Percentiles rank a stretch among this genome's conserved stretches.
These are phyloP conservation scores for Barbus barbus DNA, from an alignment of 2,113 vertebrate genomes.

Conservation along the genomic window DNA sequence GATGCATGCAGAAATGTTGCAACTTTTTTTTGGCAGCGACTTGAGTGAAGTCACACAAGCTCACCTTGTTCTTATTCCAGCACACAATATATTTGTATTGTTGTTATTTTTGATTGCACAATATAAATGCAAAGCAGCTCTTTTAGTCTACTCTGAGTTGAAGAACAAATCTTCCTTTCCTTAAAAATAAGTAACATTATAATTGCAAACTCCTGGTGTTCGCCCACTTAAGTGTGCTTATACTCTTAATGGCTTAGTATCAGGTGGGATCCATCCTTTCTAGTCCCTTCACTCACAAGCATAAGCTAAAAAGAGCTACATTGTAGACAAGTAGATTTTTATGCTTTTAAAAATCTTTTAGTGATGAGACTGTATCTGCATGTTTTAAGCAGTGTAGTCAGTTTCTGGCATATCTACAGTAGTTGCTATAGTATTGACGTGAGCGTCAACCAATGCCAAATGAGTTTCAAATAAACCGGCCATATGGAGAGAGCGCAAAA, in stretches of 20 bases:
- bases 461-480: conserved; percentile 9
- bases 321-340: background rate
- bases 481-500: background rate
- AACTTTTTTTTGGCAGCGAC: background rate
- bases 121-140: background rate
- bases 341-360: background rate
- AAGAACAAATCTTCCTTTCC: background rate
- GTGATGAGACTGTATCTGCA: background rate
- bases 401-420: background rate
- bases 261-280: too few relatives aligned
- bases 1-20: conserved; percentile 2
- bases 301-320: background rate
- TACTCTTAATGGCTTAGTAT: background rate
- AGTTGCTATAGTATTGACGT: background rate
- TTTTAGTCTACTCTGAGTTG: background rate
- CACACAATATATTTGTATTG: background rate
- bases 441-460: background rate
- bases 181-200: background rate
- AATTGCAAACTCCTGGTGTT: background rate
- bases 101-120: background rate
- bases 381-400: background rate
- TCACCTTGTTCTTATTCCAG: background rate
- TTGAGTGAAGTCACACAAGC: background rate
- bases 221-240: background rate
- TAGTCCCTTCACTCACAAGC: background rate